These are phyloP conservation scores for Lucilia sericata DNA, from an alignment of 1,140 invertebrate species.

Conservation along the genomic window DNA sequence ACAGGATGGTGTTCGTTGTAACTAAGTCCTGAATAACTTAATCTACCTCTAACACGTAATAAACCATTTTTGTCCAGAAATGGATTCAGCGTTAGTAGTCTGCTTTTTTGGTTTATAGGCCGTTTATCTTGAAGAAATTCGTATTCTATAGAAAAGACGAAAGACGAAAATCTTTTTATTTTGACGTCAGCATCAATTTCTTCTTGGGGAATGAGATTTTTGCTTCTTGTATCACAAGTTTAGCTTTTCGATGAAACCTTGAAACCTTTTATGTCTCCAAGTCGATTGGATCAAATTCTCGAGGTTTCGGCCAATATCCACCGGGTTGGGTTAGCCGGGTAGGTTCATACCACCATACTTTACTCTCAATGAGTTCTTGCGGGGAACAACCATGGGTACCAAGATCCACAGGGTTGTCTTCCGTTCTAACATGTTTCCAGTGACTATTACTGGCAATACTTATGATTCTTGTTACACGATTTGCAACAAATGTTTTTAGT, in stretches of 20 bases:
- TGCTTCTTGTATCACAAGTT: background rate
- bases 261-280: background rate
- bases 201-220: background rate
- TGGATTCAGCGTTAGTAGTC: background rate
- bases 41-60: slow-evolving; percentile 22
- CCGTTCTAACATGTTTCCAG: slow-evolving; percentile 65
- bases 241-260: background rate
- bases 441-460: slow-evolving; percentile 53
- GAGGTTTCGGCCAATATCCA: background rate
- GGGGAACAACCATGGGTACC: slow-evolving; percentile 53
- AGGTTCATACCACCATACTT: slow-evolving; percentile 54
- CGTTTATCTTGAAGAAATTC: background rate
- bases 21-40: background rate
- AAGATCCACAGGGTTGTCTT: slow-evolving; percentile 56
- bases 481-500: no score
- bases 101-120: background rate
- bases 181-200: background rate
- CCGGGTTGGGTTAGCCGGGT: background rate
- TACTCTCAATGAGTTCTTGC: slow-evolving; percentile 58
- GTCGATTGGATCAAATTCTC: background rate
- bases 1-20: slow-evolving; percentile 1
- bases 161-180: background rate
- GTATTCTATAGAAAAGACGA: background rate
- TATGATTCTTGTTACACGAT: slow-evolving; percentile 10
- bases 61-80: slow-evolving; percentile 33